Percentiles rank a stretch among this genome's conserved stretches.
These are phyloP conservation scores for Mesoclemmys tuberculata DNA, from an alignment of 2,113 vertebrate genomes.

Conservation along the genomic window DNA sequence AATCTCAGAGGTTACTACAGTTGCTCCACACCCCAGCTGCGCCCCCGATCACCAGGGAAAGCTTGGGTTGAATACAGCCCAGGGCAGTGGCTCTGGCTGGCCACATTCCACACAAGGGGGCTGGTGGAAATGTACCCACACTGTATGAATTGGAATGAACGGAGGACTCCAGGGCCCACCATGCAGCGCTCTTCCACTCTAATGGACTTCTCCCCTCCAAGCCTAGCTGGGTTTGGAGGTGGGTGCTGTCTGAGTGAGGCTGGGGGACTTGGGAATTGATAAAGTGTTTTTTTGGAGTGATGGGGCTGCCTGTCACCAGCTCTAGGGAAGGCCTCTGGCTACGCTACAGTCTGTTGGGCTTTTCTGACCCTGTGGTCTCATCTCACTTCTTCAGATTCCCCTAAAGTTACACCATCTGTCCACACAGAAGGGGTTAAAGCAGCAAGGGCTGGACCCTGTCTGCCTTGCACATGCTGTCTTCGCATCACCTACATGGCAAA, in stretches of 20 bases:
- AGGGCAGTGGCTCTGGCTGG: not conserved
- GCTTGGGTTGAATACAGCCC: not conserved
- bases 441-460: not conserved
- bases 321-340: not conserved
- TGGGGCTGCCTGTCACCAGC: not conserved
- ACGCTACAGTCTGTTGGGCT: not conserved
- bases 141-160: too few species aligned
- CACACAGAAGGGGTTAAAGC: not conserved
- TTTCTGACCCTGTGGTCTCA: not conserved
- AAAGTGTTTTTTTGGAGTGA: not conserved
- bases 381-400: not conserved
- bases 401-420: not conserved
- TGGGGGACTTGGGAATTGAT: not conserved
- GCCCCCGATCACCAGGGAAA: not conserved
- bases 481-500: not conserved
- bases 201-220: not conserved
- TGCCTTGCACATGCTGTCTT: not conserved
- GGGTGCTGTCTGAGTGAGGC: not conserved
- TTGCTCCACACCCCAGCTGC: not conserved
- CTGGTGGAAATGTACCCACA: too few species aligned
- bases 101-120: too few species aligned
- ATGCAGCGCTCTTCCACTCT: not conserved
- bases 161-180: not conserved
- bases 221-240: not conserved
- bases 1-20: not conserved